Conservation (phyloP, 53 echinoderm and acorn worm species). For the Crossaster papposus region DNA sequence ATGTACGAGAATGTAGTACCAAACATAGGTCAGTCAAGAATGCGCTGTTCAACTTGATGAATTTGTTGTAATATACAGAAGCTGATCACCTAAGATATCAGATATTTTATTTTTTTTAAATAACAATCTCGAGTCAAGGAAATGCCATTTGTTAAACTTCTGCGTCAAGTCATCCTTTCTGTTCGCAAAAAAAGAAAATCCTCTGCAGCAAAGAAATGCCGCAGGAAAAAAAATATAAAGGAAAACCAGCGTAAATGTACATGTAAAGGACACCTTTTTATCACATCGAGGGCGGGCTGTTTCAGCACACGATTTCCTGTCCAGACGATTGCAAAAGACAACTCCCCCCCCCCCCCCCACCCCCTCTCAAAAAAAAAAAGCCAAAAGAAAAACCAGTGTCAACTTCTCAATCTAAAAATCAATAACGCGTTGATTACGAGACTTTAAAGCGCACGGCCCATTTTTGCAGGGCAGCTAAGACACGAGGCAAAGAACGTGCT, state of each 20-base stretch:
- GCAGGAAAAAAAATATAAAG: not conserved
- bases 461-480: not conserved
- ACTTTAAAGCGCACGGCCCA: not conserved
- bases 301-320: constrained; percentile 26
- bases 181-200: constrained; percentile 1
- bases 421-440: constrained; percentile 54
- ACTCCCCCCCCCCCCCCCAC: no score
- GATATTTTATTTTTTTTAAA: no score
- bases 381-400: constrained; percentile 64
- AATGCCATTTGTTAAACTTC: constrained; percentile 11
- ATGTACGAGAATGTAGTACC: no score
- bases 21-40: no score
- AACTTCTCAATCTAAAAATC: constrained; percentile 70
- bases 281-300: constrained; percentile 38
- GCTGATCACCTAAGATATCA: not conserved
- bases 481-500: not conserved
- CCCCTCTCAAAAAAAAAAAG: no score
- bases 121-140: constrained; percentile 17
- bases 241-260: not conserved
- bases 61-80: no score
- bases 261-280: not conserved
- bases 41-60: no score
- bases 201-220: constrained; percentile 22
- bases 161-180: constrained; percentile 30
- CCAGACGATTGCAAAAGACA: constrained; percentile 55